Evolutionary conservation across 2,113 vertebrate species (phyloP).

Genomic region (Zosterops borbonicus): DNA sequence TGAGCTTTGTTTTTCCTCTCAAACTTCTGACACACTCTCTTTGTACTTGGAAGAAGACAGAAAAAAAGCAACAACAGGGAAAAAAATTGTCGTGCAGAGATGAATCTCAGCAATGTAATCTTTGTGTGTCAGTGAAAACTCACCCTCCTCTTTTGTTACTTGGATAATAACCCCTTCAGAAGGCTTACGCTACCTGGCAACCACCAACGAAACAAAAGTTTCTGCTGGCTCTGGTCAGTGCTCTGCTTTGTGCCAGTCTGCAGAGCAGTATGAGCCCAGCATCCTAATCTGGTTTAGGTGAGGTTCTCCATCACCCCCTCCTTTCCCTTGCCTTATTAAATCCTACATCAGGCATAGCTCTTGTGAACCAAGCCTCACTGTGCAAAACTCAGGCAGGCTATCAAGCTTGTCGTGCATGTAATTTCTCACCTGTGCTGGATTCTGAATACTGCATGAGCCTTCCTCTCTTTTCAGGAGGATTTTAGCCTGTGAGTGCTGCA

Average conservation of each 20-base stretch:
- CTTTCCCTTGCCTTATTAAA: not conserved
- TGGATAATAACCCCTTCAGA: constrained; percentile 21
- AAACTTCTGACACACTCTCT: not conserved
- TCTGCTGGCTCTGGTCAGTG: constrained; percentile 39
- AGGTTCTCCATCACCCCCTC: not conserved
- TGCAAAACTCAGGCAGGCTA: not conserved
- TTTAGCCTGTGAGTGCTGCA: not conserved
- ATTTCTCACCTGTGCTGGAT: not conserved
- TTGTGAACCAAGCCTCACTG: not conserved
- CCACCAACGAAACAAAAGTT: constrained; percentile 8
- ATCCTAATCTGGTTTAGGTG: constrained; percentile 39
- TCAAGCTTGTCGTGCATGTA: not conserved
- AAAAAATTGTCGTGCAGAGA: not conserved
- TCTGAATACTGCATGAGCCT: not conserved
- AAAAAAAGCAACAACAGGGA: not conserved
- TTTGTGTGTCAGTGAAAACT: constrained; percentile 49
- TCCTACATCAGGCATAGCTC: not conserved
- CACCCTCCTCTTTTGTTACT: constrained; percentile 13
- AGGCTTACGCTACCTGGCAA: constrained; percentile 54
- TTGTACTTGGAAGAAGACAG: not conserved
- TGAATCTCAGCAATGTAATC: constrained; percentile 2
- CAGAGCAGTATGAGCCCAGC: constrained; percentile 5
- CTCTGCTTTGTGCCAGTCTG: constrained; percentile 10
- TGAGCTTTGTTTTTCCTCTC: not conserved
- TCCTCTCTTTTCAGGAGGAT: not conserved